A percentile compares a stretch with the other conserved stretches of the same genome.
These are phyloP conservation scores for Andrena fulva DNA, from an alignment of 2,888 invertebrate genomes.

Conservation along the genomic window DNA sequence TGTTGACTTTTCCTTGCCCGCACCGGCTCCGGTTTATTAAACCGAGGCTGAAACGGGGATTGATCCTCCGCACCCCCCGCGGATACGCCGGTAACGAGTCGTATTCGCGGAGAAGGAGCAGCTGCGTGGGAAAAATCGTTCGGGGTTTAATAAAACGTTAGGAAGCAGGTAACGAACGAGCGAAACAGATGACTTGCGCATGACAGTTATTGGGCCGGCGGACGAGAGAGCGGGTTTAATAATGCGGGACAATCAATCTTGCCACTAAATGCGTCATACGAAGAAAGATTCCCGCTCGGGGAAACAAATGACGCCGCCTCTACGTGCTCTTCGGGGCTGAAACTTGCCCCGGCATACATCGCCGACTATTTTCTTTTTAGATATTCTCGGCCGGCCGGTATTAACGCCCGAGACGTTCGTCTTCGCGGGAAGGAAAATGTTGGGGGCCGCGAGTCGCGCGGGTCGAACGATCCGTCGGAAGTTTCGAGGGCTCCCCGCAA, in stretches of 20 bases:
- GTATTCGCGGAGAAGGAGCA: constrained; percentile 42
- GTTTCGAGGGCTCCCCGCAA: no score
- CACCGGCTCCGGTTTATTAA: constrained; percentile 20
- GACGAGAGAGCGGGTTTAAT: constrained; percentile 61
- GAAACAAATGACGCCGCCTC: constrained; percentile 31
- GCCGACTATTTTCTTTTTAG: neutral
- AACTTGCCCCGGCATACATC: neutral
- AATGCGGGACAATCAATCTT: constrained; percentile 71
- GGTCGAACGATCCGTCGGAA: no score
- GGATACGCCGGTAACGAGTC: constrained; percentile 5
- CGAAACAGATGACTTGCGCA: constrained; percentile 66
- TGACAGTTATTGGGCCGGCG: constrained; percentile 67
- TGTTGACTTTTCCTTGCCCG: constrained; percentile 47
- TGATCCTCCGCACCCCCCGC: constrained; percentile 13
- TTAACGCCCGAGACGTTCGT: no score
- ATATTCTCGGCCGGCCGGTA: no score
- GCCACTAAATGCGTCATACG: constrained; percentile 57
- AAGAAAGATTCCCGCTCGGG: constrained; percentile 40
- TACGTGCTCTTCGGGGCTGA: neutral
- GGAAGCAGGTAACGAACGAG: constrained; percentile 31
- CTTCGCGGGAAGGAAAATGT: no score
- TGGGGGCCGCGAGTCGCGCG: no score
- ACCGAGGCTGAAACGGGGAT: constrained; percentile 17
- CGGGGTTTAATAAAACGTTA: constrained; percentile 66
- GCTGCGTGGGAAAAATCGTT: constrained; percentile 55